Base-by-base conservation (phyloP, 1,140 invertebrate genomes). In the Campoletis sonorensis region DNA sequence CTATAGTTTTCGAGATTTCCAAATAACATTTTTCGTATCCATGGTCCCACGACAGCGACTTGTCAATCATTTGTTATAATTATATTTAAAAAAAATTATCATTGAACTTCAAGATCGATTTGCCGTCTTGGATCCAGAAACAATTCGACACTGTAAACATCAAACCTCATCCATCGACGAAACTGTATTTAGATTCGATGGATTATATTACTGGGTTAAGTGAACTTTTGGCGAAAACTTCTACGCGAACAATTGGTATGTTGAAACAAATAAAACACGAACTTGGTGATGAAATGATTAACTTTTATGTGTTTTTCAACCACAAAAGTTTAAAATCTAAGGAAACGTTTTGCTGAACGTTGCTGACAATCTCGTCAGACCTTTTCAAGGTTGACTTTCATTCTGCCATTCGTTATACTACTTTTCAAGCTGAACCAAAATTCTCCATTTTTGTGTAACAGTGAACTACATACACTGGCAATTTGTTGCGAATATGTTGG, bases 381-480 rank as follows among this genome's bases (percentile, higher is more conserved):
- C 8, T 45, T n/a, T n/a, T n/a, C n/a, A n/a, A n/a, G n/a, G 11
- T 10, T 45, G 8, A 8, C 1, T 45, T 45, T 45, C 2, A 45
- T 45, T 45, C 1, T 45, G 13, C 8, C 0, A 13, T 45, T 45
- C 13, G 40, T 45, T 45, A 13, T 33, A 33, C 30, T 4, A 33
- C 30, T 7, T 45, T 45, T 45, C 5, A 11, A 11, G 7, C 11
- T 61, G 49, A 79, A 40, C 54, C 54, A 37, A 75, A 64, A 78
- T 8, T 58, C 61, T 30, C 26, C 18, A 37, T 78, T 78, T 61
- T 54, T 30, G 51, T 8, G 51, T 54, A 54, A 27, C 51, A 87
- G 86, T 85, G 2, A 87, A 87, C 58, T 87, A 87, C 45, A 71
- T 87, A 49, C 86, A 87, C 23, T 87, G 86, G 86, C 64, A 82